Evolutionary conservation across 2,113 vertebrate species (phyloP).

Genomic region (Otis tarda): DNA sequence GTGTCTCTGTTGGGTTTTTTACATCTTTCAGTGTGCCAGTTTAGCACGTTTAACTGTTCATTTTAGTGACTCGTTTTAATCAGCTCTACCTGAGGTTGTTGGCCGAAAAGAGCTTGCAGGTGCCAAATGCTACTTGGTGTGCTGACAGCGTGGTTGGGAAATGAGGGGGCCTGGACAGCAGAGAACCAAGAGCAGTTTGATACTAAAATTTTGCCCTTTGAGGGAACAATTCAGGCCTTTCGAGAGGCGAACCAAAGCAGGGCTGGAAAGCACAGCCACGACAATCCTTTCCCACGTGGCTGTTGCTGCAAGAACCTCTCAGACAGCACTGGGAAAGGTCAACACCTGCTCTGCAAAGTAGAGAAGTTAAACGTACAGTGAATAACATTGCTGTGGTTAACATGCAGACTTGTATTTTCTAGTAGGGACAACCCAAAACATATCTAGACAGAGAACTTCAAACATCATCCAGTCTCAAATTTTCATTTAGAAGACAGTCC

Average conservation of each 20-base stretch:
- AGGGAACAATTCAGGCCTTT: neutral
- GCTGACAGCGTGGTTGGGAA: neutral
- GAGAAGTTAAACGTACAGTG: neutral
- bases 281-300: neutral
- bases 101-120: neutral
- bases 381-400: accelerated
- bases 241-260: neutral
- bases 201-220: neutral
- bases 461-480: neutral
- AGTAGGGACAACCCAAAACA: neutral
- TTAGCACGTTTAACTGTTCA: neutral
- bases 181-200: neutral
- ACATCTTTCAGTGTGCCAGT: neutral
- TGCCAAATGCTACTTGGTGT: neutral
- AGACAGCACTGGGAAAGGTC: neutral
- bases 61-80: neutral
- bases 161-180: neutral
- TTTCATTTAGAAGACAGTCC: neutral
- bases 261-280: neutral
- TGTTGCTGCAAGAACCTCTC: neutral
- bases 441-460: neutral
- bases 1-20: neutral
- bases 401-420: neutral
- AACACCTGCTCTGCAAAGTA: neutral
- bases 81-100: neutral